Evolutionary conservation across 2,888 invertebrate species (phyloP), one percentile per base, ranked within the genome.

Genomic region (Ischnura elegans): DNA sequence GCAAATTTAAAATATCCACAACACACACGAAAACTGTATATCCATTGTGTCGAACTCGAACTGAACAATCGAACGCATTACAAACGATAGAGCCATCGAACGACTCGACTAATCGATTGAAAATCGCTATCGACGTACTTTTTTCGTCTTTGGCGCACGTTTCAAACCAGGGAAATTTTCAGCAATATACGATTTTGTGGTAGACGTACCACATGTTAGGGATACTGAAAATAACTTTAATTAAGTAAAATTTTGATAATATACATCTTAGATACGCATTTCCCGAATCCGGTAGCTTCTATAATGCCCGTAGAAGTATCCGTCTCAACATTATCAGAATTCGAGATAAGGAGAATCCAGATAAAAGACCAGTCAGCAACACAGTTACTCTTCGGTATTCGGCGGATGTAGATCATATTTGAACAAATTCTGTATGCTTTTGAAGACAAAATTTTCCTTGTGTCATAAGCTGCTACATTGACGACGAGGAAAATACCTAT

Each of bases 21-120:
- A 61, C 66, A 90, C 43, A 66, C n/a, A 90, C 10, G 4, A 61
- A 43, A 90, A 61, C 29, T 46, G 45, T 86, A 43, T 43, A 90
- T 61, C 90, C 90, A 90, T 90, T 61, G 19, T 90, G 42, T 43
- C 55, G 43, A n/a, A 43, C 42, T 90, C 90, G 90, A 61, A 42
- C 61, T 42, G 43, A 19, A 19, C 42, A 25, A 51, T 43, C 43
- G 61, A 90, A 43, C 90, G 2, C 13, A 36, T 66, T 90, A 43
- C 42, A 47, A 47, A 8, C 47, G 13, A 13, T 47, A 5, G 47
- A 51, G 2, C 51, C 0, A 51, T 51, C 51, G 51, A 51, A 10
- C 51, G 13, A 51, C 51, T 51, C 4, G n/a, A 2, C 13, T 43
- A n/a, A n/a, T n/a, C 29, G 43, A 29, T 13, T 61, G 8, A 42